Base-by-base conservation (phyloP, 1,140 invertebrate species). In the Manduca sexta region DNA sequence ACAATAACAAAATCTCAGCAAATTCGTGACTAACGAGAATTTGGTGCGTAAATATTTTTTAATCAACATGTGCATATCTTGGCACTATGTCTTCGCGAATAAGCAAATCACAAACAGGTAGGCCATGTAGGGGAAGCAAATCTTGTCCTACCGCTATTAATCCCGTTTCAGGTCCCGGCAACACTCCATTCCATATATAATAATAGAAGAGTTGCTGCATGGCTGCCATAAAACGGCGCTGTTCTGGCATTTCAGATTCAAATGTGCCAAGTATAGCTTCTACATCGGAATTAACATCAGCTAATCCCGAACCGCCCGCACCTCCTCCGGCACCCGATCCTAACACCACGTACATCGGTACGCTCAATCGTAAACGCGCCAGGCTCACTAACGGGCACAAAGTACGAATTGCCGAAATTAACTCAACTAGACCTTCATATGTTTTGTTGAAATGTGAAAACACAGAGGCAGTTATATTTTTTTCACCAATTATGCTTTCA, bases 171-270 rank as follows among this genome's bases (percentile, higher is more conserved):
- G 82, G 85, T 1, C 89, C 87, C 4, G 89, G 74, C 14, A 93
- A 77, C 38, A 89, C 88, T 7, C 92, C 93, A 50, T 93, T 89
- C 84, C 91, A 91, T 0, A 95, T 93, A 57, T 90, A 95, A 54
- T 92, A 90, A 64, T 94, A 95, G 71, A 96, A 96, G 0, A 95
- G 71, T 44, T 93, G 90, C 65, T 95, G 93, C 86, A 95, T 94
- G 2, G 93, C 92, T 1, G 90, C 89, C 29, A 93, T 89, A 54
- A 92, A 95, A 15, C 91, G 85, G 39, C 91, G 88, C 62, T 94
- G 91, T 57, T 92, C 91, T 0, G 90, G 89, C 12, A 89, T 91
- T 45, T 89, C 89, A 0, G 91, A 88, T 40, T 91, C 89, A 50
- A 93, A 93, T 11, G 91, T 88, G 0, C 93, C 93, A 3, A 95